Evolutionary conservation across 2,113 vertebrate genomes (phyloP), one percentile per base, ranked within the genome.

Genomic region (western clawed frog (Xenopus tropicalis)): DNA sequence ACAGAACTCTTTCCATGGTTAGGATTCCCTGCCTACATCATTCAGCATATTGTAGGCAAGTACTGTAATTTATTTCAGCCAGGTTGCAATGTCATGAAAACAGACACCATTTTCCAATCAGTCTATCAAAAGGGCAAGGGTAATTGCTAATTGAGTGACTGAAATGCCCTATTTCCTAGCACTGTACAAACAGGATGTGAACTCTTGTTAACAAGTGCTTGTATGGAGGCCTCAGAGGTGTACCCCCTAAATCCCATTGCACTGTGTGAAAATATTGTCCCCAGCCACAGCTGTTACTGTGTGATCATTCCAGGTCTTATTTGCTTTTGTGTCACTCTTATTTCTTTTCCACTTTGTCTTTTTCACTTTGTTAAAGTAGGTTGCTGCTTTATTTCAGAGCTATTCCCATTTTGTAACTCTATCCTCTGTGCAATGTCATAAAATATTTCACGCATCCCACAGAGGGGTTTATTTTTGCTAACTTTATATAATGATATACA

Each of bases 151-250:
- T 44, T 1, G 69, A 73, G 65, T 21, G 54, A 46, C 65, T 57
- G 44, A 61, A 46, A 46, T 6, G 44, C 44, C 0, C 7, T 1
- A 20, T 44, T 42, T 71, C 70, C 70, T 23, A 24, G 74, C 37
- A 44, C 76, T 77, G 66, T 19, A 11, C 76, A 72, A 75, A 74
- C 78, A 82, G 78, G 52, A 73, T 23, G 69, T 77, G 17, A 1
- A 64, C 64, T 68, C 14, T 56, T 69, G 24, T 57, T 66, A 3
- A 4, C 48, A 73, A 37, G 14, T 22, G 21, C 0, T 20, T 64
- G 61, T 25, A 76, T 57, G 67, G 21, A 65, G 57, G 1, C 58
- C 71, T 77, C 9, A 59, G 61, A 77, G 61, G 61, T 72, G 77
- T 0, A 0, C 3, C 3, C n/a, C 0, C 52, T 48, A 0, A 29